phyloP scores from a whole-genome alignment of 2,888 invertebrate species.

The Augochlorella aurata region DNA sequence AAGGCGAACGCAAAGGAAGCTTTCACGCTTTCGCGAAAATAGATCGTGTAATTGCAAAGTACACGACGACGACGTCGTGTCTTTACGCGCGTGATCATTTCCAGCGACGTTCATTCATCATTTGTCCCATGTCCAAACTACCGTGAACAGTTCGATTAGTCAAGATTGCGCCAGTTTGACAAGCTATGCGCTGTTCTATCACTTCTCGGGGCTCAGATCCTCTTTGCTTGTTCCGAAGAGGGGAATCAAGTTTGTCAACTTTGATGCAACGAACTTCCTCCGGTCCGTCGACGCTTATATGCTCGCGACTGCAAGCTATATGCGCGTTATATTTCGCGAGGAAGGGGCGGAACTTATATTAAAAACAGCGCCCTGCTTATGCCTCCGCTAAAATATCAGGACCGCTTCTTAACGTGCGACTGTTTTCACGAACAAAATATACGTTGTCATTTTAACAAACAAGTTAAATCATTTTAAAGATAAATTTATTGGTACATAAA shows the following conservation, averaged over 20 bases:
- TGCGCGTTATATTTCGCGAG: slow-evolving; percentile 28
- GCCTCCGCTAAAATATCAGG: background rate
- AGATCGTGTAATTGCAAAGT: no score
- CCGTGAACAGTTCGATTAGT: slow-evolving; percentile 64
- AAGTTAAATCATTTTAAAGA: no score
- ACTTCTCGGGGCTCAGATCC: slow-evolving; percentile 14
- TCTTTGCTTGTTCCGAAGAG: slow-evolving; percentile 47
- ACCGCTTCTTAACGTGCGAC: background rate
- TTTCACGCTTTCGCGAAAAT: no score
- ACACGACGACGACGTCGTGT: background rate
- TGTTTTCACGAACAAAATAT: no score
- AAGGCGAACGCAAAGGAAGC: no score
- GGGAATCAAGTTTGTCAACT: slow-evolving; percentile 77
- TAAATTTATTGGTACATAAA: no score
- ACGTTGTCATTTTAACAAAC: no score
- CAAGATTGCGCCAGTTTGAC: slow-evolving; percentile 55
- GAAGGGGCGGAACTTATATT: slow-evolving; percentile 4
- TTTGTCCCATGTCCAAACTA: slow-evolving; percentile 19
- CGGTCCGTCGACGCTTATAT: slow-evolving; percentile 38
- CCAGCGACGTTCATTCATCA: slow-evolving; percentile 33
- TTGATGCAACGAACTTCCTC: slow-evolving; percentile 70
- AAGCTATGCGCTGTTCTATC: slow-evolving; percentile 26
- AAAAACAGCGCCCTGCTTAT: background rate
- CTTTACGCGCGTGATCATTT: background rate
- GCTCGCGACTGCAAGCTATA: slow-evolving; percentile 59